These are phyloP conservation scores for Tragelaphus buxtoni DNA, from an alignment of 2,113 vertebrate genomes.

Conservation along the genomic window DNA sequence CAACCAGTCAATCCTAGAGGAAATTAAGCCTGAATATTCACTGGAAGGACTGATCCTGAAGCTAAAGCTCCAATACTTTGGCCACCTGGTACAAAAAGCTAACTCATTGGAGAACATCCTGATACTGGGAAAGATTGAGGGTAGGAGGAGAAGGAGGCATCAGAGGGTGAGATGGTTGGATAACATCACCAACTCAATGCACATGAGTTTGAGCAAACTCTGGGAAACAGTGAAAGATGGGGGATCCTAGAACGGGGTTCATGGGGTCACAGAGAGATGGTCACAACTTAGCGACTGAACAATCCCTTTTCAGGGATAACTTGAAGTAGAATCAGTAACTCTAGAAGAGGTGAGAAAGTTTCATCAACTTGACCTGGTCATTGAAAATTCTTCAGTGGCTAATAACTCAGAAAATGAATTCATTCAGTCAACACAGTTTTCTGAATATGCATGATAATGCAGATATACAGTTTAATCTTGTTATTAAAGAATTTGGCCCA, in stretches of 20 bases:
- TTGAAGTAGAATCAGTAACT: not conserved
- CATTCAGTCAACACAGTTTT: not conserved
- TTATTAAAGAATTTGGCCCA: not conserved
- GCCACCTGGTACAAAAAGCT: not conserved
- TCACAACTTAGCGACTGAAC: not conserved
- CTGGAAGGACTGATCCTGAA: not conserved
- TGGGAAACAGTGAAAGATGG: not conserved
- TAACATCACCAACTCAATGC: not conserved
- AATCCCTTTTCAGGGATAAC: not conserved
- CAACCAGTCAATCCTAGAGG: not conserved
- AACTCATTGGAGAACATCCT: not conserved
- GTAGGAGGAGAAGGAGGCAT: not conserved
- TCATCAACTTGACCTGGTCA: not conserved
- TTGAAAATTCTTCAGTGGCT: not conserved
- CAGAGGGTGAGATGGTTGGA: not conserved
- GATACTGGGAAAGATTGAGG: not conserved
- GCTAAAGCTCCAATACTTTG: not conserved
- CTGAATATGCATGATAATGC: not conserved
- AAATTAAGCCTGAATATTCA: not conserved
- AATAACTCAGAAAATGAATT: not conserved
- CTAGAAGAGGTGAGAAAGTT: not conserved
- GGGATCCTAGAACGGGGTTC: not conserved
- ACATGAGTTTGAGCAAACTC: not conserved
- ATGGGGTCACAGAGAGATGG: not conserved
- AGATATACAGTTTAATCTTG: not conserved